Conservation (phyloP, 2,113 vertebrate species). For the Dicaeum eximium region DNA sequence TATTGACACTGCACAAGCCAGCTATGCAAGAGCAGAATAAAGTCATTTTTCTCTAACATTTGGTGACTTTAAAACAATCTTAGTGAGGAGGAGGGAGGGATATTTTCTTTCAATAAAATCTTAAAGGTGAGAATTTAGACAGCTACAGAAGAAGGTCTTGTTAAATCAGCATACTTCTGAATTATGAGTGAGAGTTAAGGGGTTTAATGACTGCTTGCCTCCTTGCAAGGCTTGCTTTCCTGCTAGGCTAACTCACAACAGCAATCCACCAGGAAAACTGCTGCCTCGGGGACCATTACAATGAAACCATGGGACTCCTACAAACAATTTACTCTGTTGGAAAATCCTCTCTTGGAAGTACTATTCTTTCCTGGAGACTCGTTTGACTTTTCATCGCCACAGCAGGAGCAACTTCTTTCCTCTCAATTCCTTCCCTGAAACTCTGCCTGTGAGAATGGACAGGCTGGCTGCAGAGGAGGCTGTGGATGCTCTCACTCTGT, state of each 20-base stretch:
- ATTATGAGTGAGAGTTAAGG: not conserved
- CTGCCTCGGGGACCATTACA: conserved; percentile 49
- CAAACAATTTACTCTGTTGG: conserved; percentile 70
- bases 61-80: not conserved
- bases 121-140: conserved; percentile 24
- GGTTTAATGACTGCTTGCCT: conserved; percentile 61
- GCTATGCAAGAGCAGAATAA: not conserved
- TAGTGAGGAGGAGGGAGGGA: not conserved
- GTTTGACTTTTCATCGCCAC: conserved; percentile 64
- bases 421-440: not conserved
- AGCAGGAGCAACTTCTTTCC: conserved; percentile 23
- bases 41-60: not conserved
- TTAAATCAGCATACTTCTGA: conserved; percentile 12
- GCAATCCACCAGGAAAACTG: conserved; percentile 54
- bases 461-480: conserved; percentile 3
- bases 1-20: not conserved
- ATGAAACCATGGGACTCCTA: conserved; percentile 57
- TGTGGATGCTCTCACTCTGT: conserved; percentile 41
- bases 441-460: not conserved
- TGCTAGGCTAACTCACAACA: conserved; percentile 58
- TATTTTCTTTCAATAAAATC: not conserved
- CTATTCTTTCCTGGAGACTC: conserved; percentile 34
- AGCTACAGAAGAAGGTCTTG: not conserved
- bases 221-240: conserved; percentile 35
- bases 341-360: conserved; percentile 56